Conservation (phyloP, 92 coral and sea anemone species). For the Pocillopora meandrina region DNA sequence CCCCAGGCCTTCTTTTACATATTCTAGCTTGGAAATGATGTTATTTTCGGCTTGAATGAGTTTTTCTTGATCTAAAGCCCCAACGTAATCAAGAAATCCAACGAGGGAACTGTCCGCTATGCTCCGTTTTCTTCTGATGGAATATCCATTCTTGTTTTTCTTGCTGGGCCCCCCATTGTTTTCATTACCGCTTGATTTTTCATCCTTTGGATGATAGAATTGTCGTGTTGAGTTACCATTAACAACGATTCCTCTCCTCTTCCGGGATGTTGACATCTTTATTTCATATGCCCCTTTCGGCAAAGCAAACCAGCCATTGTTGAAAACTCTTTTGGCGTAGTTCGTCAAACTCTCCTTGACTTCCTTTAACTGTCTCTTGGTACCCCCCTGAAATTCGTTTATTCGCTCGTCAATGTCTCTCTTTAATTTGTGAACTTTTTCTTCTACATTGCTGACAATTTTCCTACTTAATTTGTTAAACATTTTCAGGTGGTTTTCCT, state of each 20-base stretch:
- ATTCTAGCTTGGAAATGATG: conserved; percentile 54
- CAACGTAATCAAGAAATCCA: conserved; percentile 76
- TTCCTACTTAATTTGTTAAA: conserved; percentile 64
- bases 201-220: too few species aligned
- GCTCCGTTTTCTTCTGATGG: conserved; percentile 51
- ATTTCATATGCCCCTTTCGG: conserved; percentile 62
- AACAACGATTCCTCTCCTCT: conserved; percentile 29
- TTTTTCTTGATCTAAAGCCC: conserved; percentile 57
- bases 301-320: conserved; percentile 70
- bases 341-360: conserved; percentile 42
- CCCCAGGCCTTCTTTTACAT: conserved; percentile 44
- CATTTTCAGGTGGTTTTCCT: conserved; percentile 65
- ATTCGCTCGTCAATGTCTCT: conserved; percentile 38
- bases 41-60: conserved; percentile 39
- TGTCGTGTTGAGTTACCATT: too few species aligned
- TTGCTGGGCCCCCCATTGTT: background rate
- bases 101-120: conserved; percentile 50
- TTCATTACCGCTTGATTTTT: background rate
- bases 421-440: conserved; percentile 46
- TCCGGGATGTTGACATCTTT: conserved; percentile 29
- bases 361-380: conserved; percentile 40
- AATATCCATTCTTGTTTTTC: background rate
- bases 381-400: conserved; percentile 34
- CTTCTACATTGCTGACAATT: conserved; percentile 50
- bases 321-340: conserved; percentile 62